Conservation (phyloP, 2,888 invertebrate species). For the Vandiemenella viatica region DNA sequence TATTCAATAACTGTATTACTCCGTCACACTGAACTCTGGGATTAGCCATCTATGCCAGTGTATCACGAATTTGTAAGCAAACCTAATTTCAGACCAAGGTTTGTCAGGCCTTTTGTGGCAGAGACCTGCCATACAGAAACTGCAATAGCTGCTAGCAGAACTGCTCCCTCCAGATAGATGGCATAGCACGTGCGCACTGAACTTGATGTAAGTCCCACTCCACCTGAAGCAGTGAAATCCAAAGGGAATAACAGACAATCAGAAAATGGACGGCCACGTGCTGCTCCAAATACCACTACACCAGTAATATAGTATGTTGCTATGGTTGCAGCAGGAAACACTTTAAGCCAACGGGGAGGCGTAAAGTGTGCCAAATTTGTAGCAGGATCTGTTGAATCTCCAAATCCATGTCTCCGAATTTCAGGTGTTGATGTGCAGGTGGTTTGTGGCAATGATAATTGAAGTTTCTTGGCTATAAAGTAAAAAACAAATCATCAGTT, state of each 20-base stretch:
- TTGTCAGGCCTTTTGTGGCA: slow-evolving; percentile 38
- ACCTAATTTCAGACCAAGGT: slow-evolving; percentile 37
- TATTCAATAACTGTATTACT: too few species aligned
- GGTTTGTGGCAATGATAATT: neutral
- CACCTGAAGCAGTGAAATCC: slow-evolving; percentile 54
- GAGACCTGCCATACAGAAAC: slow-evolving; percentile 42
- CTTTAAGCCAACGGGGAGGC: slow-evolving; percentile 17
- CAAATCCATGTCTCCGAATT: neutral
- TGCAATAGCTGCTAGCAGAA: slow-evolving; percentile 42
- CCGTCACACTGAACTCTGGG: too few species aligned
- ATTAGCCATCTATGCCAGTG: too few species aligned
- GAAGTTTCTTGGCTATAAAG: neutral
- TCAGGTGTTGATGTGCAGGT: neutral
- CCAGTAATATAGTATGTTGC: slow-evolving; percentile 42
- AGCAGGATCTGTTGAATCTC: too few species aligned
- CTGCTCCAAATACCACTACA: slow-evolving; percentile 42
- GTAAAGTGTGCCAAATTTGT: neutral
- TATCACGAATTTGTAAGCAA: slow-evolving; percentile 27
- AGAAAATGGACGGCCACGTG: slow-evolving; percentile 33
- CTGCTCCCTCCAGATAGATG: slow-evolving; percentile 50
- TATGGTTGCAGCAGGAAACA: slow-evolving; percentile 31
- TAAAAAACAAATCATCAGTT: too few species aligned
- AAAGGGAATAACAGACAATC: slow-evolving; percentile 48
- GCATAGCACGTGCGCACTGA: slow-evolving; percentile 46
- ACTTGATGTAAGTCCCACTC: slow-evolving; percentile 42